Evolutionary conservation across 2,797 vertebrate genomes (phyloP).

Genomic region (Amblyopsis hoosieri): DNA sequence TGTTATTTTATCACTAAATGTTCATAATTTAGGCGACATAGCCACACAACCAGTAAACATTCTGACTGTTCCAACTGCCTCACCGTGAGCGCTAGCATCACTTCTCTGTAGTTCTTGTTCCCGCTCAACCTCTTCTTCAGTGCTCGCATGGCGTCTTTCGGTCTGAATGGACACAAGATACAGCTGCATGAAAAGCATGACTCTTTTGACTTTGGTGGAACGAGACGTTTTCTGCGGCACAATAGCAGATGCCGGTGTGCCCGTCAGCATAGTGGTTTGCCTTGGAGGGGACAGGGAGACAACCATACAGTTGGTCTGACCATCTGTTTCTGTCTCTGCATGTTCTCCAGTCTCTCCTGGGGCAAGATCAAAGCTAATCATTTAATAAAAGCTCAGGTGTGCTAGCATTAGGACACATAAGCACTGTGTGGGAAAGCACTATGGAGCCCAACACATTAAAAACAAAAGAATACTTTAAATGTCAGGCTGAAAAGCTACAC

Average conservation of each 20-base stretch:
- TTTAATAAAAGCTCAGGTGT: conserved; percentile 39
- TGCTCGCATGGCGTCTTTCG: conserved; percentile 93
- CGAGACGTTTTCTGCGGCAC: conserved; percentile 27
- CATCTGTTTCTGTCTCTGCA: conserved; percentile 46
- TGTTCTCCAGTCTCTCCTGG: conserved; percentile 34
- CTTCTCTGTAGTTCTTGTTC: conserved; percentile 96
- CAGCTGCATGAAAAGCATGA: conserved; percentile 15
- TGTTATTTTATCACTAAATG: background rate
- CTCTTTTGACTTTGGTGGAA: conserved; percentile 41
- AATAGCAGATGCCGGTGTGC: conserved; percentile 46
- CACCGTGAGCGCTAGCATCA: conserved; percentile 95
- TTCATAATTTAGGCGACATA: background rate
- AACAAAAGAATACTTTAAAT: no score
- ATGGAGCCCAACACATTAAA: no score
- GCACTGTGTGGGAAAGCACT: no score
- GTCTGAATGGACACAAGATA: conserved; percentile 71
- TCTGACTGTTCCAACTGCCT: conserved; percentile 48
- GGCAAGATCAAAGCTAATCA: conserved; percentile 52
- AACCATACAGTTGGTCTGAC: conserved; percentile 19
- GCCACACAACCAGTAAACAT: background rate
- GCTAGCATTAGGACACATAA: conserved; percentile 20
- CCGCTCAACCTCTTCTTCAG: conserved; percentile 93
- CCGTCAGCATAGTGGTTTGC: conserved; percentile 40
- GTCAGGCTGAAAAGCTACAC: no score
- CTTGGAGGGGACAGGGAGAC: conserved; percentile 18